phyloP scores from a whole-genome alignment of 2,888 invertebrate genomes.

The Halictus ligatus region DNA sequence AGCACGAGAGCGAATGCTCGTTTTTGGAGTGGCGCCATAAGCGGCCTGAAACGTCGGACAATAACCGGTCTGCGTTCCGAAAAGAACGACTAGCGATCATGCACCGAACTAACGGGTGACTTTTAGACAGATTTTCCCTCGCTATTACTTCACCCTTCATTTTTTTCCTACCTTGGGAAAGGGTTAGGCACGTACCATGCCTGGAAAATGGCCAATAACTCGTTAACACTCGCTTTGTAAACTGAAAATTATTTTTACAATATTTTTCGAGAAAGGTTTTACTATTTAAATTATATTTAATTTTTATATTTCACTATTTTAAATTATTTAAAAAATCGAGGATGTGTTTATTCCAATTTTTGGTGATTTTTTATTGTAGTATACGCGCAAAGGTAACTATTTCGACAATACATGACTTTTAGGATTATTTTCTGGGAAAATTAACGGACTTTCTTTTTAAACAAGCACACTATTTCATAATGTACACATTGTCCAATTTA shows the following conservation, averaged over 20 bases:
- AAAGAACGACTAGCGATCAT: background rate
- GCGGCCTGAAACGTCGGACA: conserved; percentile 7
- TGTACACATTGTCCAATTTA: background rate
- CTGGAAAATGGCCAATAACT: background rate
- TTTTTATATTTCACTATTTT: too few relatives aligned
- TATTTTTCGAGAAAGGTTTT: background rate
- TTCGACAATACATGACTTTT: too few relatives aligned
- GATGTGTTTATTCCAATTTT: too few relatives aligned
- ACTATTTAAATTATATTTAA: too few relatives aligned
- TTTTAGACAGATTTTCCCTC: background rate
- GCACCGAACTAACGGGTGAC: background rate
- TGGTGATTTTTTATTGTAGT: too few relatives aligned
- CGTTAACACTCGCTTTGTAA: background rate
- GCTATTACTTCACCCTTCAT: background rate
- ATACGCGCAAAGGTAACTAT: too few relatives aligned
- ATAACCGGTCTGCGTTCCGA: conserved; percentile 4
- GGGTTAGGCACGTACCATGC: background rate
- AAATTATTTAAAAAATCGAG: too few relatives aligned
- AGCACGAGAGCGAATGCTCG: conserved; percentile 9
- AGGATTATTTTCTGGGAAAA: too few relatives aligned
- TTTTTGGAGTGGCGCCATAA: conserved; percentile 11
- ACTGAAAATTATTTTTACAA: background rate
- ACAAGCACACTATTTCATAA: too few relatives aligned
- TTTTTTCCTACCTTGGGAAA: background rate
- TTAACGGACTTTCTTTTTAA: too few relatives aligned